Conservation (phyloP, 1,140 invertebrate species). For the Drosophila chauvacae region DNA sequence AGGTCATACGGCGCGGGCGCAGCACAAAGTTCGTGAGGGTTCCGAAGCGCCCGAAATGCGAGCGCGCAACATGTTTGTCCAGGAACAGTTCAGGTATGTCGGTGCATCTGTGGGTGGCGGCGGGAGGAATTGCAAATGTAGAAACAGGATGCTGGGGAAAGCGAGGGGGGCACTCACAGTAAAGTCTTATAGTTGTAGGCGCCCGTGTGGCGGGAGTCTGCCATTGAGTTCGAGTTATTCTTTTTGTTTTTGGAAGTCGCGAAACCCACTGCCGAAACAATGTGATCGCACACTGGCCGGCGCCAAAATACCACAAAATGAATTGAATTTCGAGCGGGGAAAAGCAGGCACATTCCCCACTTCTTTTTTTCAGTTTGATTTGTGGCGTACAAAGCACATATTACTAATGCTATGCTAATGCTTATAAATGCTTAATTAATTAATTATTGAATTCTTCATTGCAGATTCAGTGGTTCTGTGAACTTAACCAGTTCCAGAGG, state of each 20-base stretch:
- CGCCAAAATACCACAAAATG: background rate
- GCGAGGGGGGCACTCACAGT: slow-evolving; percentile 42
- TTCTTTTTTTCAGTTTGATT: background rate
- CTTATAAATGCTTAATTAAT: no score
- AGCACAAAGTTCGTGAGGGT: slow-evolving; percentile 87
- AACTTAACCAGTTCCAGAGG: background rate
- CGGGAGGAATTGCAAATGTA: background rate
- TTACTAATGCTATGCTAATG: no score
- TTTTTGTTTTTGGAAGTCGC: background rate
- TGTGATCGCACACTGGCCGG: background rate
- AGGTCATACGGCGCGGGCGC: slow-evolving; percentile 86
- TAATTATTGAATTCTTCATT: no score
- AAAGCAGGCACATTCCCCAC: background rate
- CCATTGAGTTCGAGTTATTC: slow-evolving; percentile 24
- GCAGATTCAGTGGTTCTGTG: background rate
- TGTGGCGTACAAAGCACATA: no score
- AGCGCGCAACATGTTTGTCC: slow-evolving; percentile 86
- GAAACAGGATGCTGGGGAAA: background rate
- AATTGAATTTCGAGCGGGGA: background rate
- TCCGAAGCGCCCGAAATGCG: slow-evolving; percentile 89
- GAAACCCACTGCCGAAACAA: background rate
- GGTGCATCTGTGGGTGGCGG: slow-evolving; percentile 85
- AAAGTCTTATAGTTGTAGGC: slow-evolving; percentile 67
- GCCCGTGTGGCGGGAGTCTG: slow-evolving; percentile 30
- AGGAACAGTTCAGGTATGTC: slow-evolving; percentile 88